Evolutionary conservation across 2,888 invertebrate genomes (phyloP), one percentile per base, ranked within the genome.

Genomic region (Ashinkailepas kermadecensis): DNA sequence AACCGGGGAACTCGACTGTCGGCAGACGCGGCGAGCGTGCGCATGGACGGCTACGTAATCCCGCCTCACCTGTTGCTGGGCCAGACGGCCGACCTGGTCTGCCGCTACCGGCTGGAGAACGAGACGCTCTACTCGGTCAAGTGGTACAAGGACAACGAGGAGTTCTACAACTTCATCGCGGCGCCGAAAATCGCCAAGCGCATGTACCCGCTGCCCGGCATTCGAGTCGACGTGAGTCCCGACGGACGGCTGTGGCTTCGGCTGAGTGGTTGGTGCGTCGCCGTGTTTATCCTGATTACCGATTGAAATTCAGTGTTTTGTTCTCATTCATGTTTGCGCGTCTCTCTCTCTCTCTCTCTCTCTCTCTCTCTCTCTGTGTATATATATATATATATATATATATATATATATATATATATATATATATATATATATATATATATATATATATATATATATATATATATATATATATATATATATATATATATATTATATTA

Each of bases 41-140:
- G 85, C 84, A 87, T 89, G 58, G 88, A 88, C 82, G 88, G 88
- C 82, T 88, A 89, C 85, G 87, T 86, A 83, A 89, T 89, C 64
- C 89, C 89, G 81, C 86, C 87, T 84, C 88, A 89, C 83, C 89
- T 89, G 81, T 89, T 89, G 85, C 88, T 88, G 85, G 87, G 89
- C 54, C 88, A 89, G 84, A 87, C 88, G 84, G 88, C 89, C 81
- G 87, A 88, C 81, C 85, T 90, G 81, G 87, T 88, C 81, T 90
- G 90, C 85, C 88, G 87, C 84, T 90, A 89, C 85, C 88, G 89
- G 83, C 88, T 89, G 88, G 88, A 88, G 82, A 87, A 87, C 7
- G 89, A 89, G 84, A 88, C 89, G 70, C 84, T 90, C 39, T 89
- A 89, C 84, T 89, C 78, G n/a, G 56, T 78, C 21, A 54, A 57